Evolutionary conservation across 2,113 vertebrate species (phyloP).

Genomic region (Carollia perspicillata): DNA sequence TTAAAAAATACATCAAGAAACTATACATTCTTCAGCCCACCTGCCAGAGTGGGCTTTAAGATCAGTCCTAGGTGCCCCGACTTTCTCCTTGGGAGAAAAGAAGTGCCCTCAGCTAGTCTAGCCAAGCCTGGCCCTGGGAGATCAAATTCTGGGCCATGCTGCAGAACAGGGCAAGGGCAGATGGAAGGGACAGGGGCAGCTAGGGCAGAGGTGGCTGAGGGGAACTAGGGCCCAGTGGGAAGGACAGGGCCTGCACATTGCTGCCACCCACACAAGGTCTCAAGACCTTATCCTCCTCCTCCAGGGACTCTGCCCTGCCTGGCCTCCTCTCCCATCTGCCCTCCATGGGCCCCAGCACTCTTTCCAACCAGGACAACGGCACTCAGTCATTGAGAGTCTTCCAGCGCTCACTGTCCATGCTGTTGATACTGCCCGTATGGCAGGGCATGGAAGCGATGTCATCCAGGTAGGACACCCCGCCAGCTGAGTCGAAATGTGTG

Average conservation of each 20-base stretch:
- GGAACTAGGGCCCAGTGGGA: not conserved
- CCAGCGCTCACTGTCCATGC: slow-evolving; percentile 95
- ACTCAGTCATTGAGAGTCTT: slow-evolving; percentile 89
- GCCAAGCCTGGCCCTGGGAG: not conserved
- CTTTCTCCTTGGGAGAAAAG: not conserved
- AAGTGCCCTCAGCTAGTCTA: not conserved
- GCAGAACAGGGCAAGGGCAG: not conserved
- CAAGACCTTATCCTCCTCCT: fast-evolving
- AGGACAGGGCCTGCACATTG: not conserved
- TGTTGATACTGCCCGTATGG: slow-evolving; percentile 91
- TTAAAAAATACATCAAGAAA: slow-evolving; percentile 73
- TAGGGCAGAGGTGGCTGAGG: not conserved
- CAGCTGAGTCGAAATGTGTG: slow-evolving; percentile 93
- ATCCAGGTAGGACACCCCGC: slow-evolving; percentile 86
- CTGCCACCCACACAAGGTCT: not conserved
- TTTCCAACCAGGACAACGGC: not conserved
- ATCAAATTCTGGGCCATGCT: fast-evolving
- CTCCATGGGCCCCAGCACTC: not conserved
- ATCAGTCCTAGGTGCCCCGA: not conserved
- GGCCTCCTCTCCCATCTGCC: not conserved
- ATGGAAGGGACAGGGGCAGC: fast-evolving
- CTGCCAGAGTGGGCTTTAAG: not conserved
- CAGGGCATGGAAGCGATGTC: slow-evolving; percentile 93
- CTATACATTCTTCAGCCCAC: slow-evolving; percentile 54
- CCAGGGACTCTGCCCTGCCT: not conserved